These are phyloP conservation scores for Autographa gamma DNA, from an alignment of 2,888 invertebrate species.

Conservation along the genomic window DNA sequence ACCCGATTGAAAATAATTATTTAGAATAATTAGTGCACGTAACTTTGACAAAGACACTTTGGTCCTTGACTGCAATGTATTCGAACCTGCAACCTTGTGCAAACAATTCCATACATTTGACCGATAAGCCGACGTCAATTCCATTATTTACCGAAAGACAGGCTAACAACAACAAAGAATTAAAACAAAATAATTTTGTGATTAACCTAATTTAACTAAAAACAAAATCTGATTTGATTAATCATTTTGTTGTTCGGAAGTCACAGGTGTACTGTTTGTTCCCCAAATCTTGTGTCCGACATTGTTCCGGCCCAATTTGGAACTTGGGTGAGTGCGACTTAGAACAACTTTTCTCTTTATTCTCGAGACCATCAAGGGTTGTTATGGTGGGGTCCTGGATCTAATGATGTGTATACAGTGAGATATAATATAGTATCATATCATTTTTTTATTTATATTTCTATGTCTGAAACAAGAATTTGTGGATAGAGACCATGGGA, in stretches of 20 bases:
- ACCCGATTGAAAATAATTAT: too few species aligned
- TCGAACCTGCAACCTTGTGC: too few species aligned
- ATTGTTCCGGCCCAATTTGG: not conserved
- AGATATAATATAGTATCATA: not conserved
- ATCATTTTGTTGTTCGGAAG: conserved; percentile 4
- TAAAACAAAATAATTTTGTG: not conserved
- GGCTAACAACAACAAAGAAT: too few species aligned
- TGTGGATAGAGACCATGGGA: too few species aligned
- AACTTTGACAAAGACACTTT: too few species aligned
- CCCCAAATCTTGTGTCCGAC: not conserved
- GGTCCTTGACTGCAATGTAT: too few species aligned
- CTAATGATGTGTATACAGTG: not conserved
- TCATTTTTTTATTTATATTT: not conserved
- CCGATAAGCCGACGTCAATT: too few species aligned
- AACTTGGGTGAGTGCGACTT: conserved; percentile 1
- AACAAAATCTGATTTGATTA: not conserved
- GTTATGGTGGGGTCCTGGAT: not conserved
- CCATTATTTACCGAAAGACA: too few species aligned
- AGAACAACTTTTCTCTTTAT: conserved; percentile 4
- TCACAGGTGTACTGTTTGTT: not conserved
- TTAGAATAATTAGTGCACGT: too few species aligned
- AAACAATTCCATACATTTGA: too few species aligned
- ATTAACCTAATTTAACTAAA: not conserved
- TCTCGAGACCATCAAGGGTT: conserved; percentile 1
- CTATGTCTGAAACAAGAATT: not conserved